Evolutionary conservation across 2,888 invertebrate species (phyloP).

Genomic region (Leucophenga maculata): DNA sequence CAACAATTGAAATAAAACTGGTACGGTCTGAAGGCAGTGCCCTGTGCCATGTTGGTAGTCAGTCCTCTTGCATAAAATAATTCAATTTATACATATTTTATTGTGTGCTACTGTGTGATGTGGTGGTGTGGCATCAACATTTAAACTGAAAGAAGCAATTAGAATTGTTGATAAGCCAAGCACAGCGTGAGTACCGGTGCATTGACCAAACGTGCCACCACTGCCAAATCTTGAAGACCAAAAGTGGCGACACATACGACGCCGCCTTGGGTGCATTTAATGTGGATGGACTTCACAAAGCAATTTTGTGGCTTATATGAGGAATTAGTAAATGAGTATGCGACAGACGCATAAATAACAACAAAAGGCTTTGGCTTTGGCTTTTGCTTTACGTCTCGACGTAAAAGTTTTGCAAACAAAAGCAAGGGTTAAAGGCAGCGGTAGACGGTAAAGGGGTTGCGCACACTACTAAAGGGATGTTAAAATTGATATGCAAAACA

Average conservation of each 20-base stretch:
- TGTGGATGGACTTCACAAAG: conserved; percentile 20
- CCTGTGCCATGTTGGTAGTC: too few species aligned
- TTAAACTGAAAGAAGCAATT: conserved; percentile 44
- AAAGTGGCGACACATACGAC: conserved; percentile 4
- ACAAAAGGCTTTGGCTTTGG: background rate
- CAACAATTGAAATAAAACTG: background rate
- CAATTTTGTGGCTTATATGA: conserved; percentile 30
- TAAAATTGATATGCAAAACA: conserved; percentile 55
- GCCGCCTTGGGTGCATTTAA: conserved; percentile 5
- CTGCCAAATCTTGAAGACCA: background rate
- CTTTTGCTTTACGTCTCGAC: background rate
- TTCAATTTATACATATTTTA: conserved; percentile 17
- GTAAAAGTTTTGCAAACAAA: background rate
- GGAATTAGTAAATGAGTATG: conserved; percentile 53
- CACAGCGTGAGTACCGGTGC: conserved; percentile 4
- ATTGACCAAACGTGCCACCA: background rate
- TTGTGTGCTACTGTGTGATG: background rate
- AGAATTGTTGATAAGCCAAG: conserved; percentile 61
- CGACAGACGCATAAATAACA: conserved; percentile 64
- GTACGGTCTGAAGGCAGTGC: too few species aligned
- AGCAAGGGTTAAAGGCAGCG: conserved; percentile 33
- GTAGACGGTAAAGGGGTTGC: conserved; percentile 11
- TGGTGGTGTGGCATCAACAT: background rate
- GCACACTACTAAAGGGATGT: conserved; percentile 42
- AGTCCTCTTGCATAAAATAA: conserved; percentile 6